Evolutionary conservation across 2,113 vertebrate genomes (phyloP).

Genomic region (Eublepharis macularius): DNA sequence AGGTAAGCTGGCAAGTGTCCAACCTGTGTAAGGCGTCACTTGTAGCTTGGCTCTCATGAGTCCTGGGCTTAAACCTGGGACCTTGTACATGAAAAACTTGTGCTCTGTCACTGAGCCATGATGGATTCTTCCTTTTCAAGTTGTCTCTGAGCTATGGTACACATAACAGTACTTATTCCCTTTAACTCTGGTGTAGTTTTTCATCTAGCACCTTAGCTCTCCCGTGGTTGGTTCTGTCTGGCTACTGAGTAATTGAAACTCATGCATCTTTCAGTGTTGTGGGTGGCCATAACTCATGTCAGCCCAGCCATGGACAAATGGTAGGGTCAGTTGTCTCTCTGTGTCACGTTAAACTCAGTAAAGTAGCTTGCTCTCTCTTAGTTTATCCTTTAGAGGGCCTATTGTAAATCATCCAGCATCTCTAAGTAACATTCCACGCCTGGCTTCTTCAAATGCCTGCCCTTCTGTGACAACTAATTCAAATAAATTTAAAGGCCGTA

Average conservation of each 20-base stretch:
- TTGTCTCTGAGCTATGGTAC: not conserved
- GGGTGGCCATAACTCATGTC: conserved; percentile 29
- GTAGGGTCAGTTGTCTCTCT: not conserved
- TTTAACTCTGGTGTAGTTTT: not conserved
- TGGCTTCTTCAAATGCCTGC: not conserved
- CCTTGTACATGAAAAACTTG: not conserved
- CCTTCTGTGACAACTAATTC: not conserved
- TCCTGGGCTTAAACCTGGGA: too few species aligned
- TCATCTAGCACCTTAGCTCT: not conserved
- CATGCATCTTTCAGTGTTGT: not conserved
- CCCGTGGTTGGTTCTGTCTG: not conserved
- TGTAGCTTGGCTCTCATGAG: too few species aligned
- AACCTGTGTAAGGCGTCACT: too few species aligned
- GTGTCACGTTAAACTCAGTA: not conserved
- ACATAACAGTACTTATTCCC: not conserved
- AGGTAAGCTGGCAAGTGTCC: too few species aligned
- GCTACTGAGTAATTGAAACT: conserved; percentile 38
- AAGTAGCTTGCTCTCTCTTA: not conserved
- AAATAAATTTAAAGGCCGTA: conserved; percentile 24
- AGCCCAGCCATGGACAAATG: not conserved
- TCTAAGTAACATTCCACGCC: not conserved
- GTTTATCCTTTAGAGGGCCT: not conserved
- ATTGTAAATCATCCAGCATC: conserved; percentile 11
- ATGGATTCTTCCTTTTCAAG: not conserved
- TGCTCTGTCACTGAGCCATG: not conserved